These are phyloP conservation scores for Trypoxylus dichotomus DNA, from an alignment of 1,140 invertebrate species.

Conservation along the genomic window DNA sequence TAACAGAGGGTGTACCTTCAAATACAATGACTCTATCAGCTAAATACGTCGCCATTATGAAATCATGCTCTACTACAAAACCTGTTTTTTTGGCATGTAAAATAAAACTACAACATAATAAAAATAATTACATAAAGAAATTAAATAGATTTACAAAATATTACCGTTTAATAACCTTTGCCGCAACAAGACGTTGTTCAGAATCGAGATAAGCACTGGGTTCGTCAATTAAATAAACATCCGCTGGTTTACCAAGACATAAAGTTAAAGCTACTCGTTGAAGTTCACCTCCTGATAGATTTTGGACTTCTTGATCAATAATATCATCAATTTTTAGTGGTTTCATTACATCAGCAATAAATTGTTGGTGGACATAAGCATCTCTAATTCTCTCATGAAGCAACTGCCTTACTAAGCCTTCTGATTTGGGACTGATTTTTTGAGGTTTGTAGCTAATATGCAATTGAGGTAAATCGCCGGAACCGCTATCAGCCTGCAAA, in stretches of 20 bases:
- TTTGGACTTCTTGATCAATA: conserved; percentile 98
- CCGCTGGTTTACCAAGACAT: conserved; percentile 97
- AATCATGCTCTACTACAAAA: conserved; percentile 99
- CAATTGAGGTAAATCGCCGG: conserved; percentile 83
- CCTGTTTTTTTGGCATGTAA: conserved; percentile 99
- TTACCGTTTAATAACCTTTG: conserved; percentile 97
- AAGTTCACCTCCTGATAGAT: conserved; percentile 98
- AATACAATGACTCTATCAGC: conserved; percentile 99
- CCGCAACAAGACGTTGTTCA: conserved; percentile 98
- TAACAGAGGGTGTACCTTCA: conserved; percentile 88
- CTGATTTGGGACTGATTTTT: conserved; percentile 98
- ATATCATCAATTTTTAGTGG: conserved; percentile 97
- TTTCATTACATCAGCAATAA: conserved; percentile 99
- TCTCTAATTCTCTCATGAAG: conserved; percentile 96
- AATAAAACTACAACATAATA: conserved; percentile 78
- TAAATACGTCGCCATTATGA: conserved; percentile 99
- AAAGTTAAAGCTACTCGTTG: conserved; percentile 95
- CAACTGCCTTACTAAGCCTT: conserved; percentile 88
- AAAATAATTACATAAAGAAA: background rate
- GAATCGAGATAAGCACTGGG: conserved; percentile 99
- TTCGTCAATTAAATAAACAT: conserved; percentile 99
- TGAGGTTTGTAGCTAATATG: conserved; percentile 99
- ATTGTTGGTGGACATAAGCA: conserved; percentile 96
- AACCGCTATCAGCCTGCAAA: conserved; percentile 87
- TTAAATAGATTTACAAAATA: conserved; percentile 26